Base-by-base conservation (phyloP, 1,140 invertebrate genomes). In the Bombus confusus region DNA sequence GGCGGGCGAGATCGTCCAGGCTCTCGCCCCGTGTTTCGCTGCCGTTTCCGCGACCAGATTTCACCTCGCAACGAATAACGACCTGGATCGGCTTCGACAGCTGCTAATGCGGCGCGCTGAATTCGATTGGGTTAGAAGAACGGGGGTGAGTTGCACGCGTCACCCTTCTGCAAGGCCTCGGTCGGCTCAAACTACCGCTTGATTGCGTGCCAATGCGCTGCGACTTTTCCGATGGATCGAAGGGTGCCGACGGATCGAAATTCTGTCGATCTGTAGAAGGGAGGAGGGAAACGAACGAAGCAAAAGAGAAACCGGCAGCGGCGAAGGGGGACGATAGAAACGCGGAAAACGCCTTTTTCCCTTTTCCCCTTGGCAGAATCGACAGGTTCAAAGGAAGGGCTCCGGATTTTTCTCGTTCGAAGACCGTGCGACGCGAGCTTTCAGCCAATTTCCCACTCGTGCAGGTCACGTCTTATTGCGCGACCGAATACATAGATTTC, bases 131-230 rank as follows among this genome's bases (percentile, higher is more conserved):
- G 47, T 22, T 52, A 37, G 57, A 71, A 15, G 15, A 76, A 78
- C 0, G 47, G 39, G 37, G 69, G 69, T n/a, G 69, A 25, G 12
- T 10, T 37, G 34, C 31, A 6, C n/a, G 18, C 69, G 41, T 25
- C 25, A 43, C 66, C 77, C 71, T 64, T 34, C 37, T 43, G 62
- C 43, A 75, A 47, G 68, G 59, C 76, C 2, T 31, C n/a, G 59
- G 43, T 47, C 59, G 64, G 76, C 43, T 76, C 41, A 83, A 90
- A 85, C 76, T 77, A 68, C 43, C 86, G 88, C 78, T 86, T 88
- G 91, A 92, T 92, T 91, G 88, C 90, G 71, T 90, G 87, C 88
- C 87, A 91, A 92, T 92, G 87, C 86, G 90, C 86, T 79, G 86
- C 80, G 85, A 91, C 89, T 91, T 92, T 86, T n/a, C 47, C 18